Percentiles rank a stretch among this genome's conserved stretches.
These are phyloP conservation scores for Caenorhabditis sinica DNA, from an alignment of 2,888 invertebrate species.

Conservation along the genomic window DNA sequence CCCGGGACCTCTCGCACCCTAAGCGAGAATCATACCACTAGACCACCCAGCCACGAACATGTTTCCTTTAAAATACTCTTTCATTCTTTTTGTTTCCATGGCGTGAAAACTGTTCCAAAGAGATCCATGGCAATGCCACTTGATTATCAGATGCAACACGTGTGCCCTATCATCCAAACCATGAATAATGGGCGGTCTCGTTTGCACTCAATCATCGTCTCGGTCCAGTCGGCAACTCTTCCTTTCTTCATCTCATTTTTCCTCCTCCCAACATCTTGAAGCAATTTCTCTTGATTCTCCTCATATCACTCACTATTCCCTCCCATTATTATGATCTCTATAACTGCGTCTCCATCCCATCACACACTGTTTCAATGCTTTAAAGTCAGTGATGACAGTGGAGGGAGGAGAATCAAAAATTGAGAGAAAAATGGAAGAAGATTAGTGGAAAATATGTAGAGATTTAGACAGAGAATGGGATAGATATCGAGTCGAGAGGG, in stretches of 20 bases:
- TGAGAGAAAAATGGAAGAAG: conserved; percentile 20
- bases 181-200: conserved; percentile 64
- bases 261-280: conserved; percentile 53
- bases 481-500: conserved; percentile 2
- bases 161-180: conserved; percentile 25
- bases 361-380: conserved; percentile 50
- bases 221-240: conserved; percentile 35
- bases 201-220: conserved; percentile 57
- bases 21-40: conserved; percentile 84
- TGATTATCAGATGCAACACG: conserved; percentile 20
- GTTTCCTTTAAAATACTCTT: not conserved
- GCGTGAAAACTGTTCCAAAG: not conserved
- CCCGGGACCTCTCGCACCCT: conserved; percentile 84
- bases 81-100: not conserved
- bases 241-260: conserved; percentile 22
- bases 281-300: conserved; percentile 39
- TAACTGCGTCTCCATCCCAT: conserved; percentile 36
- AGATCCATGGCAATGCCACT: not conserved
- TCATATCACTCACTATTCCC: conserved; percentile 29
- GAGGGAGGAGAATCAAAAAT: conserved; percentile 25
- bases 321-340: conserved; percentile 46
- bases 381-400: conserved; percentile 38
- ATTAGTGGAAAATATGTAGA: conserved; percentile 11
- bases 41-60: conserved; percentile 80
- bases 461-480: conserved; percentile 40